Conservation (phyloP, 2,797 vertebrate species). For the Tokudaia tokunoshimensis region DNA sequence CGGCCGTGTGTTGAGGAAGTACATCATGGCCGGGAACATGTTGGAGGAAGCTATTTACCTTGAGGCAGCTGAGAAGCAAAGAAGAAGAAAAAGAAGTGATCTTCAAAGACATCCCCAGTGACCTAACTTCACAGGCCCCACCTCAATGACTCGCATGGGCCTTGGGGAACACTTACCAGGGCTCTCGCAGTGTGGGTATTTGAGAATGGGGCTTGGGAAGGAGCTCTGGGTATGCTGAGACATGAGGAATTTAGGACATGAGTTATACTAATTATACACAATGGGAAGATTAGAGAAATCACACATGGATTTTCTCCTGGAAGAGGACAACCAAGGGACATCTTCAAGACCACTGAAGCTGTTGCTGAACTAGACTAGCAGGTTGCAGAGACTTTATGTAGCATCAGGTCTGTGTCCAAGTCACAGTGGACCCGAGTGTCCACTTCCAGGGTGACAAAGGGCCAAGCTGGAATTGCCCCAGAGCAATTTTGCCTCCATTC, state of each 20-base stretch:
- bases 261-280: background rate
- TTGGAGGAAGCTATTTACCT: background rate
- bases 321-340: background rate
- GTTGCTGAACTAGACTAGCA: background rate
- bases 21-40: fast-evolving
- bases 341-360: background rate
- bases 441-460: background rate
- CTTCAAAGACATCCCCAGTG: background rate
- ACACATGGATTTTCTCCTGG: fast-evolving
- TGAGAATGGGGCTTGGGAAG: background rate
- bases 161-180: no score
- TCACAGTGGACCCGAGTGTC: background rate
- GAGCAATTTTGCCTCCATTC: background rate
- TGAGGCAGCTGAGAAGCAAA: background rate
- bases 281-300: background rate
- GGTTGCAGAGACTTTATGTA: background rate
- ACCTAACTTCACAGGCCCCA: background rate
- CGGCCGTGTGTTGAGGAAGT: background rate
- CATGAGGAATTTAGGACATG: background rate
- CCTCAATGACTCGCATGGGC: no score
- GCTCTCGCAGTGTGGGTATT: background rate
- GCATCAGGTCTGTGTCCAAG: background rate
- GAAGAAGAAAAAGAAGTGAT: background rate
- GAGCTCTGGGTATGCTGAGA: background rate
- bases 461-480: background rate